Conservation (phyloP, 2,797 vertebrate species). For the Nannoperca obscura region DNA sequence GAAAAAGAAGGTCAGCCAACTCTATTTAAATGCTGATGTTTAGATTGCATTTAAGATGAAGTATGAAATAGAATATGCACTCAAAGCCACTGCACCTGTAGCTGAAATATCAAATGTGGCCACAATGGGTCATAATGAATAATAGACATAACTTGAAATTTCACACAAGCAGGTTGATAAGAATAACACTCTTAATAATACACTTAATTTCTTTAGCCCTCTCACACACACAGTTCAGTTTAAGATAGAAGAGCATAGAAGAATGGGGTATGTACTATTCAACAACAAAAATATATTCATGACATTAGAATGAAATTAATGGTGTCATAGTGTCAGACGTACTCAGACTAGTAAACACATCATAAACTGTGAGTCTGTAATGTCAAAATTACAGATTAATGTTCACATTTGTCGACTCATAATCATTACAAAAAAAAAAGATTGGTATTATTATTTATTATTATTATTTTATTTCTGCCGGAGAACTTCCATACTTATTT, state of each 20-base stretch:
- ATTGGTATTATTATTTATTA: neutral
- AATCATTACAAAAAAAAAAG: neutral
- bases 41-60: neutral
- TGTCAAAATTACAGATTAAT: neutral
- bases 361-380: neutral
- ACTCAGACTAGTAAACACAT: neutral
- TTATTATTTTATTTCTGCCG: neutral
- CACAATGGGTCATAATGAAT: neutral
- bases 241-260: neutral
- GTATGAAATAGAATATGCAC: slow-evolving; percentile 17
- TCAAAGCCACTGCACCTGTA: neutral
- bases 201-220: neutral
- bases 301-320: slow-evolving; percentile 19
- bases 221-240: neutral
- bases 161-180: neutral
- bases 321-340: slow-evolving; percentile 8
- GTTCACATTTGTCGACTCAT: neutral
- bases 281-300: neutral
- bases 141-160: slow-evolving; percentile 21
- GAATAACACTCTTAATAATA: slow-evolving; percentile 3
- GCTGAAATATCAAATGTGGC: too few species aligned
- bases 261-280: neutral
- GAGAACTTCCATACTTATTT: neutral
- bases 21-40: slow-evolving; percentile 5
- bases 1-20: slow-evolving; percentile 3